Conservation (phyloP, 2,888 invertebrate species). For the Marronus borbonicus region DNA sequence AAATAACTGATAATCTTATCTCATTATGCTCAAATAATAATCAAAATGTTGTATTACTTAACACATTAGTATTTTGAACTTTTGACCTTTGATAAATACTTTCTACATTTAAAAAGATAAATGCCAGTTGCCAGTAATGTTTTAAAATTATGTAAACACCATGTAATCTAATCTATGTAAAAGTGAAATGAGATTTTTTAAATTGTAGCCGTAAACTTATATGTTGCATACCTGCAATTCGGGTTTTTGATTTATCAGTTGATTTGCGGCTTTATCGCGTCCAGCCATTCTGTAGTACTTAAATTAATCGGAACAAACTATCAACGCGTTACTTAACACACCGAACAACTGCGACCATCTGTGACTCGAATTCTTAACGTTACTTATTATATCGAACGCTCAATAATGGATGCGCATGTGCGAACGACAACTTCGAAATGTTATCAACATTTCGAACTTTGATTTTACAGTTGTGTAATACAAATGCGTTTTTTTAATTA, state of each 20-base stretch:
- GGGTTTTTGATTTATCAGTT: slow-evolving; percentile 59
- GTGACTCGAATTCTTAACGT: background rate
- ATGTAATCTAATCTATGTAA: slow-evolving; percentile 5
- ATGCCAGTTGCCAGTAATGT: background rate
- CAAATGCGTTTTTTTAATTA: too few species aligned
- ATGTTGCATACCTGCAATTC: slow-evolving; percentile 56
- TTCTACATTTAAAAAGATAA: background rate
- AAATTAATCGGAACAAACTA: slow-evolving; percentile 19
- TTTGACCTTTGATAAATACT: too few species aligned
- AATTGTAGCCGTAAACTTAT: background rate
- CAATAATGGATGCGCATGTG: slow-evolving; percentile 25
- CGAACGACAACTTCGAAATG: slow-evolving; percentile 16
- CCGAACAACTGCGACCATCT: slow-evolving; percentile 20
- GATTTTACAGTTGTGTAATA: too few species aligned
- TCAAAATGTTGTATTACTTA: background rate
- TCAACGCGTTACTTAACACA: background rate
- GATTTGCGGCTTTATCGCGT: slow-evolving; percentile 60
- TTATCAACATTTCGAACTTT: too few species aligned
- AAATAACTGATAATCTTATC: background rate
- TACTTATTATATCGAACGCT: slow-evolving; percentile 17
- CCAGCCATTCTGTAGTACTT: slow-evolving; percentile 54
- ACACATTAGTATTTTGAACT: background rate
- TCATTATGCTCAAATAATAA: background rate
- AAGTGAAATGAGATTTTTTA: slow-evolving; percentile 13
- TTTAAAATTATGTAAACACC: background rate